Percentiles rank a stretch among this genome's conserved stretches.
Conservation (phyloP, 1,140 invertebrate species). For the Aphelinus certus region DNA sequence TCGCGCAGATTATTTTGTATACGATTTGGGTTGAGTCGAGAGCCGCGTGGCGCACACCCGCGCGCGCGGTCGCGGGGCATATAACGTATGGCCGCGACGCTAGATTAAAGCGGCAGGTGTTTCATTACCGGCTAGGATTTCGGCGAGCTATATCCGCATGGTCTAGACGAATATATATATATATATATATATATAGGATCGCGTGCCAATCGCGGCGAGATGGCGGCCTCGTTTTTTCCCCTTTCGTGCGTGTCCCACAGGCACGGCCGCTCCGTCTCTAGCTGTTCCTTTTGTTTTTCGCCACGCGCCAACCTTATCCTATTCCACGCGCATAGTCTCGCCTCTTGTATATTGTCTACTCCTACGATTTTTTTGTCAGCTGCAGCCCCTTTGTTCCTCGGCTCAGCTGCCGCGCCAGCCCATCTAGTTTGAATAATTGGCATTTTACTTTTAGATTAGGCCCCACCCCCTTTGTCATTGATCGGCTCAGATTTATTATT, state of each 20-base stretch:
- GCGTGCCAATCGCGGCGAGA: constrained; percentile 42
- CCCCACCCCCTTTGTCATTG: too few relatives aligned
- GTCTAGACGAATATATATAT: too few relatives aligned
- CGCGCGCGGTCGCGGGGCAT: too few relatives aligned
- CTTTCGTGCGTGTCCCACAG: neutral
- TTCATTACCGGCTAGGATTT: constrained; percentile 40
- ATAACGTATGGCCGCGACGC: constrained; percentile 17
- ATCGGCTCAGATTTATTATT: too few relatives aligned
- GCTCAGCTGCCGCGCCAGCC: neutral
- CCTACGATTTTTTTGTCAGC: constrained; percentile 28
- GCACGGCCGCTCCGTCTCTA: neutral
- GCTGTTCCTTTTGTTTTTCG: constrained; percentile 9
- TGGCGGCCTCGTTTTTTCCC: neutral
- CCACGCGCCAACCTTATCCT: neutral
- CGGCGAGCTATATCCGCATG: neutral
- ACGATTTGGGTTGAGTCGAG: neutral
- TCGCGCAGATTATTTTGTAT: constrained; percentile 26
- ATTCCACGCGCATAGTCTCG: neutral
- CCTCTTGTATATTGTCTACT: constrained; percentile 12
- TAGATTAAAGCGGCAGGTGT: constrained; percentile 43
- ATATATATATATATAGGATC: constrained; percentile 18
- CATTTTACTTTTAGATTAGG: neutral
- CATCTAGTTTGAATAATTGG: constrained; percentile 27
- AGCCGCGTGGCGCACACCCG: too few relatives aligned
- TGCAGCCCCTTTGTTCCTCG: neutral